These are phyloP conservation scores for Eriocheir sinensis DNA, from an alignment of 1,140 invertebrate species.

Conservation along the genomic window DNA sequence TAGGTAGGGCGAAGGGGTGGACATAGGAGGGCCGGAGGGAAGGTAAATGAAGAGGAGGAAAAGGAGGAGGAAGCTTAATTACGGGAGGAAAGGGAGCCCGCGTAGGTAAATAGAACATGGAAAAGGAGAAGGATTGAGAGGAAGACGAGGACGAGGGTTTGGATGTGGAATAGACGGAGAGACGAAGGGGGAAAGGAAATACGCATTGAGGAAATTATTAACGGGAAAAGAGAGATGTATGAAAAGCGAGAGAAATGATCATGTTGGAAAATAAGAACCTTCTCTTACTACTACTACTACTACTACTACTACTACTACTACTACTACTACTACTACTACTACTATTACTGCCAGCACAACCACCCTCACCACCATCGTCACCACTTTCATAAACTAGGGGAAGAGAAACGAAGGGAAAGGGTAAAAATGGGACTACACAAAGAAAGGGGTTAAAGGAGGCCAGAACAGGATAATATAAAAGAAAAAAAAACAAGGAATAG, in stretches of 20 bases:
- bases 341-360: not conserved
- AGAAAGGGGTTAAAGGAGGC: not conserved
- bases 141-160: not conserved
- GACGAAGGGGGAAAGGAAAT: not conserved
- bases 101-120: not conserved
- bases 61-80: not conserved
- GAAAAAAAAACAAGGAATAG: no score
- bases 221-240: not conserved
- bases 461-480: no score
- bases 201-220: not conserved
- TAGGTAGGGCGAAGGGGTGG: not conserved
- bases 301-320: slow-evolving; percentile 55
- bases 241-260: not conserved
- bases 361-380: not conserved
- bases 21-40: not conserved
- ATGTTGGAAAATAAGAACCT: no score
- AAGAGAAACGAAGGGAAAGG: not conserved
- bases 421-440: no score
- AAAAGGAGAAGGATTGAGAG: not conserved
- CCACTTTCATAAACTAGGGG: not conserved
- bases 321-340: slow-evolving; percentile 30
- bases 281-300: slow-evolving; percentile 29
- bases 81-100: not conserved
- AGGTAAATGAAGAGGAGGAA: slow-evolving; percentile 32
- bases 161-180: not conserved